phyloP scores from a whole-genome alignment of 1,140 invertebrate species.

The Drepana arcuata region DNA sequence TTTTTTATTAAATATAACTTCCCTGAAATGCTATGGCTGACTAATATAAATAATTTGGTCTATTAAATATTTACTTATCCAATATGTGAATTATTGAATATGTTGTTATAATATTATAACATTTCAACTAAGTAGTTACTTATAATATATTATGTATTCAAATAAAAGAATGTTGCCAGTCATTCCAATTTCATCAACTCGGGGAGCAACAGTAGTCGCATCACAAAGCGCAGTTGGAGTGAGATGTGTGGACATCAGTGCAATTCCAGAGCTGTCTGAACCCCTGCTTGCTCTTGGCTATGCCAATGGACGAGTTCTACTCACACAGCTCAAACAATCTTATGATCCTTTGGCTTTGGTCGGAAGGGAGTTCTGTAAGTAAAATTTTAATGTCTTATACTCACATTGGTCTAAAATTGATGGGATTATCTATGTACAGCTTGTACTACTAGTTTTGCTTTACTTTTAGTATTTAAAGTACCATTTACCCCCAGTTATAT shows the following conservation, averaged over 20 bases:
- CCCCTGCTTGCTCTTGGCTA: slow-evolving; percentile 88
- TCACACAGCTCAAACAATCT: slow-evolving; percentile 84
- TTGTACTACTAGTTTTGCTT: too few relatives aligned
- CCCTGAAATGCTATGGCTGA: too few relatives aligned
- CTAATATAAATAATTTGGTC: too few relatives aligned
- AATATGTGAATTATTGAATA: background rate
- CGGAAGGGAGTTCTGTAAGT: slow-evolving; percentile 84
- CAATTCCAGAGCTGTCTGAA: slow-evolving; percentile 80
- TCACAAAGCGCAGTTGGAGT: slow-evolving; percentile 56
- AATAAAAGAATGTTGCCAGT: slow-evolving; percentile 53
- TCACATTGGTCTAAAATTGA: too few relatives aligned
- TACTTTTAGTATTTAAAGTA: too few relatives aligned
- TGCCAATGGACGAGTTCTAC: slow-evolving; percentile 86
- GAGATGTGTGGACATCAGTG: slow-evolving; percentile 77
- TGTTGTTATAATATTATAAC: background rate
- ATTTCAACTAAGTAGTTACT: background rate
- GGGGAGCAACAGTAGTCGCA: slow-evolving; percentile 78
- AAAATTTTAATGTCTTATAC: background rate
- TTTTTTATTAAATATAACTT: slow-evolving; percentile 1
- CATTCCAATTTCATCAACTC: slow-evolving; percentile 77
- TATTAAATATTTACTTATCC: too few relatives aligned
- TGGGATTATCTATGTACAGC: too few relatives aligned
- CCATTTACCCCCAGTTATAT: too few relatives aligned
- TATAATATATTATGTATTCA: slow-evolving; percentile 1
- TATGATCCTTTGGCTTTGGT: slow-evolving; percentile 78